phyloP scores from a whole-genome alignment of 2,888 invertebrate species.

The Leucophenga maculata region DNA sequence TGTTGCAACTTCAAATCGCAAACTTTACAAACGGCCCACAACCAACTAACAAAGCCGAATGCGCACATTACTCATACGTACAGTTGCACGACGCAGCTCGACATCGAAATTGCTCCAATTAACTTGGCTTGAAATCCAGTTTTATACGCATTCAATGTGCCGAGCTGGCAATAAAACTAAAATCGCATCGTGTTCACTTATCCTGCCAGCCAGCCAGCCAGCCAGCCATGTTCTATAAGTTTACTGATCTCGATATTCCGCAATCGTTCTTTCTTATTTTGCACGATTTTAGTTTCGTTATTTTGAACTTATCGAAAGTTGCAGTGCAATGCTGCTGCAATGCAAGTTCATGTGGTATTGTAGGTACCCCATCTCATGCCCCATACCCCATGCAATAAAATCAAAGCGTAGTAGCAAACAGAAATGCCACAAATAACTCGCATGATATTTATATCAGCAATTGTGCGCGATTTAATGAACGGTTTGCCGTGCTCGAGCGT shows the following conservation, averaged over 20 bases:
- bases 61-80: constrained; percentile 52
- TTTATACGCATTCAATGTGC: neutral
- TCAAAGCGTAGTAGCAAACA: constrained; percentile 9
- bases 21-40: too few species aligned
- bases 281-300: neutral
- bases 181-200: neutral
- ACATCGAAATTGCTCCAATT: constrained; percentile 68
- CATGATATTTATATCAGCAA: too few species aligned
- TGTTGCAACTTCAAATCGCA: too few species aligned
- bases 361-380: neutral
- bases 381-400: neutral
- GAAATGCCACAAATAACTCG: constrained; percentile 22
- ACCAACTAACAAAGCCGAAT: too few species aligned
- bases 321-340: neutral
- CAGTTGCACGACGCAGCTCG: constrained; percentile 59
- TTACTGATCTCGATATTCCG: neutral
- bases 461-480: neutral
- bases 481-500: constrained; percentile 2
- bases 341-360: constrained; percentile 1
- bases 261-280: constrained; percentile 10
- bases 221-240: neutral
- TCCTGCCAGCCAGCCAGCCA: neutral
- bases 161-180: neutral
- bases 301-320: neutral
- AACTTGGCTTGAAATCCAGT: constrained; percentile 45